These are phyloP conservation scores for Rhodeus uyekii DNA, from an alignment of 2,797 vertebrate genomes.

Conservation along the genomic window DNA sequence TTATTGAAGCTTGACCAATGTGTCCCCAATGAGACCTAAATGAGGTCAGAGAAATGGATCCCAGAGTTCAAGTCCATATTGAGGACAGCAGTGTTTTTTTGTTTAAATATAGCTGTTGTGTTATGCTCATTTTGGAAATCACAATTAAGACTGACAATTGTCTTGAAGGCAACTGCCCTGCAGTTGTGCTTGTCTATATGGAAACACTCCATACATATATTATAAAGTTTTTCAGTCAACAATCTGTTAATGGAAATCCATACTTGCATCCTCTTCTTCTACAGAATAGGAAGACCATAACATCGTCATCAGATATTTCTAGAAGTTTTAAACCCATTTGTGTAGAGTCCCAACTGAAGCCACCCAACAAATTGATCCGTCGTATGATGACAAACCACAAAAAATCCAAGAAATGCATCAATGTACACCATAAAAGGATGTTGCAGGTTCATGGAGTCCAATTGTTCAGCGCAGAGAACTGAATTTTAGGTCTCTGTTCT, in stretches of 20 bases:
- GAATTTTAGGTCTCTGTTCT: slow-evolving; percentile 46
- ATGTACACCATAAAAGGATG: background rate
- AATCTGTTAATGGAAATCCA: background rate
- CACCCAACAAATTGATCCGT: background rate
- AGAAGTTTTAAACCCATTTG: slow-evolving; percentile 19
- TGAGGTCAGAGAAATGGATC: slow-evolving; percentile 15
- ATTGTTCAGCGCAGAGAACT: slow-evolving; percentile 51
- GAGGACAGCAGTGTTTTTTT: slow-evolving; percentile 48
- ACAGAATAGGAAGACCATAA: background rate
- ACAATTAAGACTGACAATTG: background rate
- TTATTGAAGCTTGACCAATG: slow-evolving; percentile 24
- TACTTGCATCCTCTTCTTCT: background rate
- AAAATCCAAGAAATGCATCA: background rate
- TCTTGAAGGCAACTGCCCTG: background rate
- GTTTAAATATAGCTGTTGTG: slow-evolving; percentile 52
- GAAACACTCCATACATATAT: background rate
- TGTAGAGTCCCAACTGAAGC: background rate
- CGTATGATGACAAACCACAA: background rate
- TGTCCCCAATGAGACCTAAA: slow-evolving; percentile 10
- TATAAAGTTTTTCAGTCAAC: background rate
- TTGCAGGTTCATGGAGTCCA: background rate
- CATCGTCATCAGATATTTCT: no score
- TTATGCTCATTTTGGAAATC: slow-evolving; percentile 17
- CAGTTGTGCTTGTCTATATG: slow-evolving; percentile 22
- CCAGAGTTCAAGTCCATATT: slow-evolving; percentile 45